Evolutionary conservation across 2,888 invertebrate genomes (phyloP).

Genomic region (Eristalinus sepulchralis): DNA sequence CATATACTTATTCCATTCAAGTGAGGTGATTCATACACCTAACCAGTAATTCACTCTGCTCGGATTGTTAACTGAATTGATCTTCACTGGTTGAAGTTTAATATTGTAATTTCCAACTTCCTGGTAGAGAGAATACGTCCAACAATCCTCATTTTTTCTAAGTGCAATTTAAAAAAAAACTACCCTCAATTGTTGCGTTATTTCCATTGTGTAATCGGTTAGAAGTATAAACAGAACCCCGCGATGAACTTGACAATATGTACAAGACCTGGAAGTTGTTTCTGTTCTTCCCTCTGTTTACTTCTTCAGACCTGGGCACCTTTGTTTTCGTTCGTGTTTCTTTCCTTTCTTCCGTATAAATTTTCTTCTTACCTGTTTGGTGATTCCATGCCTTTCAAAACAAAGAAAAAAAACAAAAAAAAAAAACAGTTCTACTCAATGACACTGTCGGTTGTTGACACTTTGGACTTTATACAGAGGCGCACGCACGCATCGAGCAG

Average conservation of each 20-base stretch:
- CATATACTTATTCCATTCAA: too few relatives aligned
- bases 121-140: too few relatives aligned
- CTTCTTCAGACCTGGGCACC: too few relatives aligned
- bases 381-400: not conserved
- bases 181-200: not conserved
- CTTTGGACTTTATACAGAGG: slow-evolving; percentile 4
- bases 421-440: slow-evolving; percentile 35
- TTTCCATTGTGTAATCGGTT: not conserved
- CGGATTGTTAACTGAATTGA: too few relatives aligned
- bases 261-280: not conserved
- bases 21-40: too few relatives aligned
- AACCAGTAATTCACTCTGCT: too few relatives aligned
- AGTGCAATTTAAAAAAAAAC: not conserved
- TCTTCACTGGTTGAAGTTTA: too few relatives aligned
- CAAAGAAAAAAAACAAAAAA: not conserved
- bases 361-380: not conserved
- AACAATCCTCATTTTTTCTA: too few relatives aligned
- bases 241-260: not conserved
- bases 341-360: not conserved
- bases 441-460: slow-evolving; percentile 37
- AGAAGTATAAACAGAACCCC: not conserved
- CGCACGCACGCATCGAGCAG: not conserved
- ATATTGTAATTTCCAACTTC: too few relatives aligned
- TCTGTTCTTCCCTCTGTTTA: too few relatives aligned
- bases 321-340: not conserved